A percentile compares a stretch with the other conserved stretches of the same genome.
Evolutionary conservation across 2,113 vertebrate species (phyloP).

Genomic region (Hypanus sabinus): DNA sequence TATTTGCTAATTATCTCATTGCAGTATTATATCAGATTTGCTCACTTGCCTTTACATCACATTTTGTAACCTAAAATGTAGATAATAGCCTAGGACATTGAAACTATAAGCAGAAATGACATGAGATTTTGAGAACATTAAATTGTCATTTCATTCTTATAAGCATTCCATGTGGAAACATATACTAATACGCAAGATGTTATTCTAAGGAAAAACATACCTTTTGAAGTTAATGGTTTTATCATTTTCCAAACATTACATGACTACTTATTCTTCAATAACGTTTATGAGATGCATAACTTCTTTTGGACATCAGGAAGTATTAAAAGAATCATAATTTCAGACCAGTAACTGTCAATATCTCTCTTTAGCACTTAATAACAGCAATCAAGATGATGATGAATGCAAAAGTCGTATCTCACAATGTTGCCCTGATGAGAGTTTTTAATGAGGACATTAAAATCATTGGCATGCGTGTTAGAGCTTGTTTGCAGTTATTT

Average conservation of each 20-base stretch:
- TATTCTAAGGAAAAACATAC: background rate
- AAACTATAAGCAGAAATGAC: background rate
- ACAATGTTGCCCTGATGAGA: background rate
- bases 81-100: background rate
- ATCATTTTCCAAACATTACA: background rate
- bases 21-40: background rate
- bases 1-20: background rate
- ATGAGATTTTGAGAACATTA: background rate
- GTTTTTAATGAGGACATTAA: background rate
- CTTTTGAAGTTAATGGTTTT: background rate
- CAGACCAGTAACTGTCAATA: background rate
- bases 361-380: background rate
- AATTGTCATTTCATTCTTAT: background rate
- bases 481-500: background rate
- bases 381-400: background rate
- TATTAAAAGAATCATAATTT: background rate
- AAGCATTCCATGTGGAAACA: background rate
- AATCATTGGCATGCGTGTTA: background rate
- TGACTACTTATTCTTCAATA: background rate
- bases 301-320: background rate
- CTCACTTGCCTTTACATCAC: background rate
- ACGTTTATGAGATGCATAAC: background rate
- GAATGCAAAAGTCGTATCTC: background rate
- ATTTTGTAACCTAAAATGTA: background rate
- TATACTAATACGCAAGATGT: background rate